Base-by-base conservation (phyloP, 2,113 vertebrate genomes). In the Aspidoscelis tigris region DNA sequence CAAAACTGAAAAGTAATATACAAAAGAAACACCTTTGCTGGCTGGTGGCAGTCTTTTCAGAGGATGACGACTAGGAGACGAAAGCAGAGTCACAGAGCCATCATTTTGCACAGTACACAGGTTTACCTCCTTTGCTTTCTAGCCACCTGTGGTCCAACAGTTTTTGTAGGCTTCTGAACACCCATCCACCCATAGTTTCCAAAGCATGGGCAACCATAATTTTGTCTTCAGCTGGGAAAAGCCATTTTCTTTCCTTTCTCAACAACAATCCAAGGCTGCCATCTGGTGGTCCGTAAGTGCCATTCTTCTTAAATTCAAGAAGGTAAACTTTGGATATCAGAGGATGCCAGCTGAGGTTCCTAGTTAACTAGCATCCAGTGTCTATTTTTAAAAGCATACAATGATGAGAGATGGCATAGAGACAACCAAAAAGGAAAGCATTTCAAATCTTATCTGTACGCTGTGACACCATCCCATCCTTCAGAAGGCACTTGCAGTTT, bases 251-350 rank as follows among this genome's bases (percentile, higher is more conserved):
- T n/a, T 76, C 26, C 43, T 4, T 64, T 80, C 78, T 84, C 61
- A 86, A 83, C 86, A 88, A 64, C 16, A 90, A 9, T 91, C 86
- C 83, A 71, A 93, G 85, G 90, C 78, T 92, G 95, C 95, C 96
- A 91, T 92, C 95, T 26, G 65, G 94, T 81, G 96, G 93, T 4
- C 21, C 78, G 4, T 0, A 11, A n/a, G 53, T 80, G 80, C 68
- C 21, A 12, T 0, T 75, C 65, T 12, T 43, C 1, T 21, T 4
- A 44, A 44, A 69, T 1, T 1, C 0, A 5, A 3, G 43, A 47
- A 43, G 24, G 2, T 3, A 47, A 39, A 33, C 6, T 39, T 64
- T 4, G 80, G 20, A 1, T 33, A 0, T 81, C 16, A 41, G 55
- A 70, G 44, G 72, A 0, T 71, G 39, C 71, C 5, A 16, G 0